Evolutionary conservation across 2,797 vertebrate genomes (phyloP).

Genomic region (Oophaga sylvatica): DNA sequence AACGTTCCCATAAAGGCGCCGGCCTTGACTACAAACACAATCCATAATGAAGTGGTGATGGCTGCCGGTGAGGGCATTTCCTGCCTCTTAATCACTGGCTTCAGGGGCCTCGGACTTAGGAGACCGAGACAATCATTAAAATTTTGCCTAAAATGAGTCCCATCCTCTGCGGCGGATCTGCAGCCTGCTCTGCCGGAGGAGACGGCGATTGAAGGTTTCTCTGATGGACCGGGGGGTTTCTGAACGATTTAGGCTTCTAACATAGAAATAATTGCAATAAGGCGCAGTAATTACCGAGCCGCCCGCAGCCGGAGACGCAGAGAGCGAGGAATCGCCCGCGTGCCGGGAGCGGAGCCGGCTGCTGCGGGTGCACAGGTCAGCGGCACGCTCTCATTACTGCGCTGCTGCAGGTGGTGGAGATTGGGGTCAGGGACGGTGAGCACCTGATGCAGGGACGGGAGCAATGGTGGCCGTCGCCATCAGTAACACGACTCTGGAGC

Average conservation of each 20-base stretch:
- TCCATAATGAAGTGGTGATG: slow-evolving; percentile 64
- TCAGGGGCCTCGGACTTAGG: slow-evolving; percentile 61
- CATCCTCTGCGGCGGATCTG: slow-evolving; percentile 17
- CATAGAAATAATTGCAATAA: slow-evolving; percentile 54
- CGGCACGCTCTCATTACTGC: slow-evolving; percentile 19
- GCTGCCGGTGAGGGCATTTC: slow-evolving; percentile 63
- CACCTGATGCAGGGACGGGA: background rate
- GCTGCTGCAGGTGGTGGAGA: background rate
- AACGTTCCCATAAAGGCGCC: slow-evolving; percentile 48
- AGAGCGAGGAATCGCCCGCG: background rate
- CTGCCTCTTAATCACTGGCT: slow-evolving; percentile 67
- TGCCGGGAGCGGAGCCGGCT: background rate
- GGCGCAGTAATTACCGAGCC: slow-evolving; percentile 42
- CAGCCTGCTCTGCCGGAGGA: slow-evolving; percentile 24
- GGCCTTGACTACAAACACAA: slow-evolving; percentile 46
- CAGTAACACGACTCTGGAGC: too few relatives aligned
- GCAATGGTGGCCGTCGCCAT: background rate
- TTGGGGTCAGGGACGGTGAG: background rate
- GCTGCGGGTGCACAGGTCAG: slow-evolving; percentile 11
- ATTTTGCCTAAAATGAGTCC: slow-evolving; percentile 48
- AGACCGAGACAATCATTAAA: slow-evolving; percentile 60
- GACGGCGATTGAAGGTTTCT: slow-evolving; percentile 41
- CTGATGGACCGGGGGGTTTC: slow-evolving; percentile 32
- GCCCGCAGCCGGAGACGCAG: slow-evolving; percentile 32
- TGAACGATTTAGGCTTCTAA: slow-evolving; percentile 39